phyloP scores from a whole-genome alignment of 2,888 invertebrate species.

The Nephrotoma flavescens region DNA sequence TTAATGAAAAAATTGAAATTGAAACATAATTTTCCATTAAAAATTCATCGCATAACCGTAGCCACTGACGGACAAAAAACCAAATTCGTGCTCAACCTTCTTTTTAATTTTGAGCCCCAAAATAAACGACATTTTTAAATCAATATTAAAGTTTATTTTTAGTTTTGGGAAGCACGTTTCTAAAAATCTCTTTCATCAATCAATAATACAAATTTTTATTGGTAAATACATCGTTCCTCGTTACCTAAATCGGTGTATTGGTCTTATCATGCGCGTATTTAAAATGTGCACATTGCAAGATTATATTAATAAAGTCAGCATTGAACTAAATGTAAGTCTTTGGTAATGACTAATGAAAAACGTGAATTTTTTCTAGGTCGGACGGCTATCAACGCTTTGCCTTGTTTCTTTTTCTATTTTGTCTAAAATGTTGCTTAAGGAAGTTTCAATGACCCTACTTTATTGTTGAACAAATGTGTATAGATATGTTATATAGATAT shows the following conservation, averaged over 20 bases:
- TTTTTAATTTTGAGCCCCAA: background rate
- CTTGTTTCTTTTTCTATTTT: too few species aligned
- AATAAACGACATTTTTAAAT: background rate
- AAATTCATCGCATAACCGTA: background rate
- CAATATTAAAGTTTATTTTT: background rate
- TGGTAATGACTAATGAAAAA: background rate
- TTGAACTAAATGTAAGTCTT: background rate
- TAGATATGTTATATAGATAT: too few species aligned
- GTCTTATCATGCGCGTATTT: too few species aligned
- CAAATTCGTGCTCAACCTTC: background rate
- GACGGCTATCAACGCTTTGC: too few species aligned
- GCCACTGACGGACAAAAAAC: background rate
- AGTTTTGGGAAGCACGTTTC: background rate
- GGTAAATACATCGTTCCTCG: background rate
- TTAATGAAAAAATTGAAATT: background rate
- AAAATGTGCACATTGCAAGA: too few species aligned
- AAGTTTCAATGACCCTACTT: too few species aligned
- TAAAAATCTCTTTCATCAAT: background rate
- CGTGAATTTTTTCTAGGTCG: background rate
- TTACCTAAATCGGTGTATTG: too few species aligned
- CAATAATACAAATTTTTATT: background rate
- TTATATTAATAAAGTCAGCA: background rate
- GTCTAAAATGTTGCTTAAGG: too few species aligned
- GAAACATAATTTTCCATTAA: background rate
- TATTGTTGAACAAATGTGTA: too few species aligned